These are phyloP conservation scores for Terebella lapidaria DNA, from an alignment of 2,888 invertebrate genomes.

Conservation along the genomic window DNA sequence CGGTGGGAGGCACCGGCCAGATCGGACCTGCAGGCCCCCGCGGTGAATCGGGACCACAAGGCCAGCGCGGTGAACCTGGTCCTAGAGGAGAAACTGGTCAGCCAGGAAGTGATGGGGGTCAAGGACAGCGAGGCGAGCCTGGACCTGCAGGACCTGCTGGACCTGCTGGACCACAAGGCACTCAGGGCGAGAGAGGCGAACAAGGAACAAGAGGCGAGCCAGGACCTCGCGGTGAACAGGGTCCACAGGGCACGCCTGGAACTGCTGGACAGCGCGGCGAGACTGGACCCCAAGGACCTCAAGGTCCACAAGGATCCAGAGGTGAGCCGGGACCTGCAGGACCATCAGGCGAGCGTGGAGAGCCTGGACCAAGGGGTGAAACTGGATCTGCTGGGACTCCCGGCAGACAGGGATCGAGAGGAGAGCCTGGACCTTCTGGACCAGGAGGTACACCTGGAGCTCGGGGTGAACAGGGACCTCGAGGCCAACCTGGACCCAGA, in stretches of 20 bases:
- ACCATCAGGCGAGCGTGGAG: constrained; percentile 13
- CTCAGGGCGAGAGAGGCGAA: constrained; percentile 1
- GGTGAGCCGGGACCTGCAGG: constrained; percentile 8
- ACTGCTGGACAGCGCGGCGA: constrained; percentile 8
- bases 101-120: constrained; percentile 6
- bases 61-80: constrained; percentile 19
- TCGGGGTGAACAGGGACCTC: constrained; percentile 11
- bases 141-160: constrained; percentile 9
- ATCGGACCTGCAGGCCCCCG: constrained; percentile 22
- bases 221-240: constrained; percentile 11
- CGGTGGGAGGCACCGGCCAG: constrained; percentile 16
- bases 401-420: constrained; percentile 42
- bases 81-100: constrained; percentile 13
- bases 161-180: constrained; percentile 8
- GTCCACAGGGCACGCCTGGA: constrained; percentile 11
- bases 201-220: constrained; percentile 10
- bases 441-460: neutral
- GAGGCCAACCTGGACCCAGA: constrained; percentile 8
- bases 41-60: constrained; percentile 19
- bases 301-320: constrained; percentile 9
- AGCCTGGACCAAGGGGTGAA: constrained; percentile 12
- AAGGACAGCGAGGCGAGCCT: constrained; percentile 11
- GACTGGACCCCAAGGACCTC: constrained; percentile 1
- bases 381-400: constrained; percentile 30
- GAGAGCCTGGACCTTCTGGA: constrained; percentile 54